Evolutionary conservation across 2,797 vertebrate species (phyloP).

Genomic region (Poecile montanus): DNA sequence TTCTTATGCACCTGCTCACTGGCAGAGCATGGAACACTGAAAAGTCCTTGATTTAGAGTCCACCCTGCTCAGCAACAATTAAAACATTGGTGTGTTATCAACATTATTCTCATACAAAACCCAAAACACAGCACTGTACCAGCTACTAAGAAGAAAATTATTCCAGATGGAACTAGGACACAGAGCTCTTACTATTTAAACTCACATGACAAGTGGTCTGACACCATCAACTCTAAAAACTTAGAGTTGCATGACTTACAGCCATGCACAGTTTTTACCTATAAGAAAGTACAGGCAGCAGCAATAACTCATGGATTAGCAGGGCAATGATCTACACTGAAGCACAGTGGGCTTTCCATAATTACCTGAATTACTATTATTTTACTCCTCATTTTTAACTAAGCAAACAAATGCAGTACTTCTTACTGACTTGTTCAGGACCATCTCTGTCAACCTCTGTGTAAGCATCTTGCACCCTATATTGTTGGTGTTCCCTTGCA

Average conservation of each 20-base stretch:
- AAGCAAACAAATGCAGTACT: background rate
- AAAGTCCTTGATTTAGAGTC: background rate
- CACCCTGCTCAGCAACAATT: background rate
- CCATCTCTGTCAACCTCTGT: background rate
- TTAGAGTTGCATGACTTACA: background rate
- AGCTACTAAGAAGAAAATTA: background rate
- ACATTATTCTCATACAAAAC: background rate
- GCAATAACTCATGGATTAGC: background rate
- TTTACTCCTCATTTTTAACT: background rate
- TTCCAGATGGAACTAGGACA: background rate
- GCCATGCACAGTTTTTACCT: background rate
- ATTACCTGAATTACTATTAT: background rate
- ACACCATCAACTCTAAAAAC: background rate
- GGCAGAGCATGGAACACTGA: background rate
- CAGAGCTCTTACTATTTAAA: background rate
- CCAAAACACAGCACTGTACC: background rate
- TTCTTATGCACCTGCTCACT: background rate
- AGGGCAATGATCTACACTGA: background rate
- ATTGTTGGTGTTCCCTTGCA: accelerated
- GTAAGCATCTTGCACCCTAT: background rate
- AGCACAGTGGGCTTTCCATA: background rate
- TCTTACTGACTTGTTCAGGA: background rate
- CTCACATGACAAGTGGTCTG: background rate
- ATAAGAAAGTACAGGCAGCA: background rate
- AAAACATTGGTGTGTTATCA: background rate